Conservation (phyloP, 2,113 vertebrate species). For the Eolophus roseicapilla region DNA sequence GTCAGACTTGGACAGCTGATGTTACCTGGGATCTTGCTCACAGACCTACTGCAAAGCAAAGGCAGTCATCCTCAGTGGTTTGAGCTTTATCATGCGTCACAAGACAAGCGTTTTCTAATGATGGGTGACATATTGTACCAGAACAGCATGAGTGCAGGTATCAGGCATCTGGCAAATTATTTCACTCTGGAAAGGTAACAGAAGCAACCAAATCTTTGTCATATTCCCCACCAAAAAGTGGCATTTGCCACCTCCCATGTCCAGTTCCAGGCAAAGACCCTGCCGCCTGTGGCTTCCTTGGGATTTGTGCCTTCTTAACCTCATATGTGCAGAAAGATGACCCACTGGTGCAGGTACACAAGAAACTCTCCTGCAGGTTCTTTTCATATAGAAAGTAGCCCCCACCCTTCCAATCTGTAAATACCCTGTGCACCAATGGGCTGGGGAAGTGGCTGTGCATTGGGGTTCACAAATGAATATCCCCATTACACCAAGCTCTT, state of each 20-base stretch:
- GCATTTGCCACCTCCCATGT: background rate
- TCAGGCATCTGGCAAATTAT: background rate
- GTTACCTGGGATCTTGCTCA: background rate
- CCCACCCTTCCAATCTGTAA: background rate
- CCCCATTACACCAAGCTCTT: background rate
- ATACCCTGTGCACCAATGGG: background rate
- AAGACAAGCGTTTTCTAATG: background rate
- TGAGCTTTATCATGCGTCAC: background rate
- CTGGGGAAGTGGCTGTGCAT: fast-evolving
- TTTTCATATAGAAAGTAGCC: background rate
- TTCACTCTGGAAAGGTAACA: background rate
- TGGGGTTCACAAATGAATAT: background rate
- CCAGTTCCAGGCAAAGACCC: background rate
- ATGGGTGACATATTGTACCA: background rate
- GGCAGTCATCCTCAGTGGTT: background rate
- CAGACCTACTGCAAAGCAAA: background rate
- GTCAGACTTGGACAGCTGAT: background rate
- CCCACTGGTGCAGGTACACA: too few relatives aligned
- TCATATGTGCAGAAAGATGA: background rate
- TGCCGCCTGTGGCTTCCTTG: background rate
- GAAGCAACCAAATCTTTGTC: background rate
- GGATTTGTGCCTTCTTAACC: background rate
- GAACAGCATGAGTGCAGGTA: background rate
- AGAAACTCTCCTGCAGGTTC: background rate
- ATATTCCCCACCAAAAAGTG: background rate